Evolutionary conservation across 1,140 invertebrate species (phyloP).

Genomic region (Oreohelix idahoensis): DNA sequence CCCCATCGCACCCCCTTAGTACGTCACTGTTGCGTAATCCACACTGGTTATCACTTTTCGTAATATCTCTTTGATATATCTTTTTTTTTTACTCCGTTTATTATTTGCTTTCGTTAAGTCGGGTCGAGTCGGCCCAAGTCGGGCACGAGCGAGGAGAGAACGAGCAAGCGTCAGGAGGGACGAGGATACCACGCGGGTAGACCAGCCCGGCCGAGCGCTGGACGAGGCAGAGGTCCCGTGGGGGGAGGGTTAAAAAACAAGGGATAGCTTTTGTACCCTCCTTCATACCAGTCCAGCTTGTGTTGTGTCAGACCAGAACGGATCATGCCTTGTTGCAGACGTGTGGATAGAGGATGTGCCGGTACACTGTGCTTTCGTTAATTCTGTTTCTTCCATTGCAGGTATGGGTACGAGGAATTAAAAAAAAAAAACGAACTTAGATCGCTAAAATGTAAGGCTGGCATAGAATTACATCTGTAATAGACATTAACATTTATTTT

Average conservation of each 20-base stretch:
- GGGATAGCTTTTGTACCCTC: background rate
- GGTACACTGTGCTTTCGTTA: background rate
- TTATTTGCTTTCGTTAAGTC: no score
- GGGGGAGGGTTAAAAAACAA: constrained; percentile 11
- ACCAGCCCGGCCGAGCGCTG: background rate
- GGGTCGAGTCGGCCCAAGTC: background rate
- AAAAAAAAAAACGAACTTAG: no score
- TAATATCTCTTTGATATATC: no score
- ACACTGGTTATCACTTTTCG: no score
- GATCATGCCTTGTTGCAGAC: background rate
- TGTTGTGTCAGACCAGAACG: background rate
- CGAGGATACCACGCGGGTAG: background rate
- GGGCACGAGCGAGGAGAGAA: background rate
- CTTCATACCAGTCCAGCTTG: background rate
- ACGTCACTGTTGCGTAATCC: no score
- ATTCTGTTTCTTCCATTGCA: background rate
- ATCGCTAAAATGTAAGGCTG: no score
- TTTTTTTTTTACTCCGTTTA: no score
- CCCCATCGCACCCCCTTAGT: no score
- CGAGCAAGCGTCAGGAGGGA: background rate
- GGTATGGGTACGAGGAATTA: no score
- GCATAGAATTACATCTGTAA: no score
- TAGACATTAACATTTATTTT: no score
- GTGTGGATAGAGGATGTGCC: background rate
- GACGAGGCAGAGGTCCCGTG: background rate